A percentile compares a stretch with the other conserved stretches of the same genome.
phyloP scores from a whole-genome alignment of 1,140 invertebrate species.

The Macrotrachela quadricornifera region DNA sequence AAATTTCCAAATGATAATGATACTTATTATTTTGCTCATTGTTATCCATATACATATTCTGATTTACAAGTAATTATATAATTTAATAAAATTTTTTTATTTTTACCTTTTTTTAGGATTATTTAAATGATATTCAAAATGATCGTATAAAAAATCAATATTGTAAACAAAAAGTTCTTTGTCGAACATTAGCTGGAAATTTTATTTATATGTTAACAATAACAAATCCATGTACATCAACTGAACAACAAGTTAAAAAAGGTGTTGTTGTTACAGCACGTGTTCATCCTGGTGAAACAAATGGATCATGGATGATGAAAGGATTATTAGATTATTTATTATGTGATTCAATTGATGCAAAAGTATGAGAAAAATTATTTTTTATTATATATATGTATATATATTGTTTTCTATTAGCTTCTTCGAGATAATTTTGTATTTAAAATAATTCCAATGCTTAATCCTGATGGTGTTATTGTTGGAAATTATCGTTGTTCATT shows the following conservation, averaged over 20 bases:
- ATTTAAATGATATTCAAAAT: conserved; percentile 20
- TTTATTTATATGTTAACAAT: conserved; percentile 28
- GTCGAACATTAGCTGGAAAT: conserved; percentile 27
- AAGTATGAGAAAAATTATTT: conserved; percentile 16
- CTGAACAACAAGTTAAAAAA: conserved; percentile 18
- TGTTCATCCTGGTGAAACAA: conserved; percentile 32
- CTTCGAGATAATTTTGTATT: conserved; percentile 29
- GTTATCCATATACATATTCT: conserved; percentile 30
- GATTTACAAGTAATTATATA: conserved; percentile 19
- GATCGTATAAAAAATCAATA: conserved; percentile 25
- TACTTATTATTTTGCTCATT: conserved; percentile 27
- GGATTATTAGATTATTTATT: conserved; percentile 28
- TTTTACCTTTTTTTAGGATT: conserved; percentile 32
- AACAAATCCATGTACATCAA: conserved; percentile 15
- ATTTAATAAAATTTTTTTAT: background rate
- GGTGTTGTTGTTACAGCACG: conserved; percentile 36
- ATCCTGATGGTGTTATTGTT: conserved; percentile 32
- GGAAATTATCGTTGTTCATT: conserved; percentile 32
- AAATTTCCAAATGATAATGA: conserved; percentile 20
- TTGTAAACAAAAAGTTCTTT: conserved; percentile 25
- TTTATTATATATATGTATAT: background rate
- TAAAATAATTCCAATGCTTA: conserved; percentile 32
- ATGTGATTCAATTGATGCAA: conserved; percentile 21
- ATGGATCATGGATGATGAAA: conserved; percentile 32
- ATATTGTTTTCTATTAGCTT: conserved; percentile 12